Evolutionary conservation across 2,113 vertebrate genomes (phyloP), one percentile per base, ranked within the genome.

Genomic region (Crotophaga sulcirostris): DNA sequence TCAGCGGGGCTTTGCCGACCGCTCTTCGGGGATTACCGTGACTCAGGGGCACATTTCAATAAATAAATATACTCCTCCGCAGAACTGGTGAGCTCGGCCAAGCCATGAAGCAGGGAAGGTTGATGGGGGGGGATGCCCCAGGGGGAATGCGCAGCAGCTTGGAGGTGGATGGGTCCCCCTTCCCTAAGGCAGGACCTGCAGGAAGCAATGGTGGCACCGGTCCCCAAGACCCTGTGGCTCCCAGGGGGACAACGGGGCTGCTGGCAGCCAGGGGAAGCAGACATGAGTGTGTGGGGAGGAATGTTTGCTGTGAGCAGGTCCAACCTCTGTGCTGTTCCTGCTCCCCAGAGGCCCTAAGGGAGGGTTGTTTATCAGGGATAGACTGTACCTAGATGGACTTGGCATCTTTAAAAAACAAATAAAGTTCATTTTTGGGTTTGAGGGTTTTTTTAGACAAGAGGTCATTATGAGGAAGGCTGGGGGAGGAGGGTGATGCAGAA

Each of bases 341-440:
- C 23, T 93, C 84, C 87, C 87, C 44, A 25, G 93, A 82, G 94
- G 91, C 84, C 83, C 76, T 11, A 0, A 47, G 89, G 89, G 91
- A 96, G 62, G 55, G 87, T 79, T 94, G 55, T 84, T 97, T 95
- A 94, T 96, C 90, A 74, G 63, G 95, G 90, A 94, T 94, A 94
- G 90, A 95, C 94, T 93, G 92, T 96, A 94, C 95, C 90, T n/a
- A 94, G 86, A 94, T 89, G 75, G 86, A 86, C 83, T 93, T 94
- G 90, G 92, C 96, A 97, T 68, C 92, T 79, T 34, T 7, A 0
- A 25, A 89, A 87, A 59, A 47, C 45, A 55, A 49, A 31, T 4
- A 62, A 70, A 60, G 8, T 28, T 91, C 45, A 3, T 69, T 90
- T 78, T 47, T 14, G 9, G 13, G 19, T 11, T 47, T 44, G 64